These are phyloP conservation scores for Steinernema khuongi DNA, from an alignment of 1,140 invertebrate species.

Conservation along the genomic window DNA sequence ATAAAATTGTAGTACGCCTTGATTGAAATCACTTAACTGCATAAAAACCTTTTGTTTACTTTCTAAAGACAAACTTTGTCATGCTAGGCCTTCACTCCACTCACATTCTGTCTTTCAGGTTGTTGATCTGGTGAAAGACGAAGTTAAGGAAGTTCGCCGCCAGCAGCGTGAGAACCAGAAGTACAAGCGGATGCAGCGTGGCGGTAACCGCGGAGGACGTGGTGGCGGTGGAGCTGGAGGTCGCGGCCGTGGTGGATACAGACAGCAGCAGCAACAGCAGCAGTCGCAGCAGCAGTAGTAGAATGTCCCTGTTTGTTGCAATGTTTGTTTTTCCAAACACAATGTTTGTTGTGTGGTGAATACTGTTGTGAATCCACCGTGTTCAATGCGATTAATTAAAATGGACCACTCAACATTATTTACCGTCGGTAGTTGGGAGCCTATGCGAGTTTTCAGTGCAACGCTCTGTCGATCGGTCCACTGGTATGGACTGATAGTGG, in stretches of 20 bases:
- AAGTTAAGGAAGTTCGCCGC: constrained; percentile 55
- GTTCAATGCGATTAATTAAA: no score
- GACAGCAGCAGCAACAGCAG: not conserved
- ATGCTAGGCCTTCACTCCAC: not conserved
- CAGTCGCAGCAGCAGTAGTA: not conserved
- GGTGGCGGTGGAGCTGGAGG: not conserved
- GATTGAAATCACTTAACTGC: no score
- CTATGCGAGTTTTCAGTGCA: no score
- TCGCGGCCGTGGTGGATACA: not conserved
- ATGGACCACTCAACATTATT: no score
- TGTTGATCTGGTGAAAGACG: constrained; percentile 57
- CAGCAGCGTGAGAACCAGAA: constrained; percentile 50
- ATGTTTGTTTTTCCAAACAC: not conserved
- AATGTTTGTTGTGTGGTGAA: not conserved
- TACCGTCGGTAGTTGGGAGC: no score
- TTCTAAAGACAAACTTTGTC: not conserved
- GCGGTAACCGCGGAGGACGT: constrained; percentile 25
- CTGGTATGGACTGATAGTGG: no score
- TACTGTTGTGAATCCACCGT: no score
- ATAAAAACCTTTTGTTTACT: no score
- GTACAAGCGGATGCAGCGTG: constrained; percentile 39
- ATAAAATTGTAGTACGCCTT: no score
- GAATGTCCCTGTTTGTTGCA: not conserved
- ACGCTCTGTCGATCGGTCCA: no score
- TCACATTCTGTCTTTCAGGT: constrained; percentile 43